Conservation (phyloP, 2,888 invertebrate species). For the Shargacucullia verbasci region DNA sequence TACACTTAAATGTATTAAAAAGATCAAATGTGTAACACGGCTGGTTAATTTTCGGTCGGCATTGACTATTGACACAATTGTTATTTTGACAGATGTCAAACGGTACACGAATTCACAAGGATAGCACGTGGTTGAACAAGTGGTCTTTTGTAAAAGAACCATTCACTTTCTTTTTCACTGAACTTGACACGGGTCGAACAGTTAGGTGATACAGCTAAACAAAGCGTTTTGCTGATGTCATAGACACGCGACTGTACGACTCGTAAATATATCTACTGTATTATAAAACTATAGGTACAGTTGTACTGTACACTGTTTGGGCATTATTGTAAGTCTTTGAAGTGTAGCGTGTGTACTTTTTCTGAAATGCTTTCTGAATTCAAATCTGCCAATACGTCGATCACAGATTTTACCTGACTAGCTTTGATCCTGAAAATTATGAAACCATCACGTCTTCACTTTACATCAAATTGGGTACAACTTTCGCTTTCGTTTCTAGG, state of each 20-base stretch:
- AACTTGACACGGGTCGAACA: conserved; percentile 77
- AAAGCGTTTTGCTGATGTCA: conserved; percentile 65
- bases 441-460: no score
- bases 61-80: conserved; percentile 69
- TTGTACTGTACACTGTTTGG: conserved; percentile 25
- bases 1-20: not conserved
- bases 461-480: no score
- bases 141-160: conserved; percentile 35
- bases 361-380: no score
- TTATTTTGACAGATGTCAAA: conserved; percentile 52
- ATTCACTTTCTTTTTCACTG: conserved; percentile 79
- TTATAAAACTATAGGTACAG: conserved; percentile 17
- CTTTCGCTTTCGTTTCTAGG: not conserved
- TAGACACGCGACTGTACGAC: conserved; percentile 63
- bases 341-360: not conserved
- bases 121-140: conserved; percentile 36
- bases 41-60: conserved; percentile 47
- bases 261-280: conserved; percentile 37
- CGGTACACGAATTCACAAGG: conserved; percentile 14
- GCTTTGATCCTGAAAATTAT: no score
- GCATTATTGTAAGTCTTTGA: conserved; percentile 7
- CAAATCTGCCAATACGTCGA: no score
- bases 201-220: conserved; percentile 60
- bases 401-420: no score
- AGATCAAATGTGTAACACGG: not conserved